Percentiles rank a stretch among this genome's conserved stretches.
These are phyloP conservation scores for Austrofundulus limnaeus DNA, from an alignment of 2,113 vertebrate species.

Conservation along the genomic window DNA sequence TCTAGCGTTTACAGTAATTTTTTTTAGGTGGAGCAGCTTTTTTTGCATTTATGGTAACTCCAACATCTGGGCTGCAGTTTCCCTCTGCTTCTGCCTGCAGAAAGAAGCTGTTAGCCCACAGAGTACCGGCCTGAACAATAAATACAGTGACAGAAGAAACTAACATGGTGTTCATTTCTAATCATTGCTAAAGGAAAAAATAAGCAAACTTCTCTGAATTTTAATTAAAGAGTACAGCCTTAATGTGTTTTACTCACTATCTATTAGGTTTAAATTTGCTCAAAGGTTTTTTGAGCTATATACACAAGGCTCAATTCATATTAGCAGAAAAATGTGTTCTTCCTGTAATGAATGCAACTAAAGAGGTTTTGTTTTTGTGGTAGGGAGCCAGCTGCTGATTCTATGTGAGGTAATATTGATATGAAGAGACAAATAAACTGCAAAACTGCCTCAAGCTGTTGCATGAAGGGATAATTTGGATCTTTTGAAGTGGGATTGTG, in stretches of 20 bases:
- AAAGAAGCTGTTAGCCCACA: no score
- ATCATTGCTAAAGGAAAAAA: no score
- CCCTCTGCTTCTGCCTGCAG: no score
- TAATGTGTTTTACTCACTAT: background rate
- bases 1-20: no score
- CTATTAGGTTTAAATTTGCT: background rate
- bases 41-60: no score
- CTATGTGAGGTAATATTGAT: conserved; percentile 20
- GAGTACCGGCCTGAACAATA: no score
- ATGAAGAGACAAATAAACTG: conserved; percentile 30
- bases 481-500: background rate
- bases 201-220: no score
- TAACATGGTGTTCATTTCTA: no score
- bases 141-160: no score
- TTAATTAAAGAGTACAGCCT: no score
- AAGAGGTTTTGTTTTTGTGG: conserved; percentile 5
- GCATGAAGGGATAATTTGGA: background rate
- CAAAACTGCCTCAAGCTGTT: conserved; percentile 38
- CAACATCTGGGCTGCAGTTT: no score
- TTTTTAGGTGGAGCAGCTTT: no score
- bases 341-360: conserved; percentile 10
- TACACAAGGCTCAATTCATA: background rate
- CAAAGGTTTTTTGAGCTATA: background rate
- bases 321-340: conserved; percentile 20
- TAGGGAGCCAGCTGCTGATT: conserved; percentile 20